Evolutionary conservation across 2,113 vertebrate genomes (phyloP).

Genomic region (Heterotilapia buettikoferi): DNA sequence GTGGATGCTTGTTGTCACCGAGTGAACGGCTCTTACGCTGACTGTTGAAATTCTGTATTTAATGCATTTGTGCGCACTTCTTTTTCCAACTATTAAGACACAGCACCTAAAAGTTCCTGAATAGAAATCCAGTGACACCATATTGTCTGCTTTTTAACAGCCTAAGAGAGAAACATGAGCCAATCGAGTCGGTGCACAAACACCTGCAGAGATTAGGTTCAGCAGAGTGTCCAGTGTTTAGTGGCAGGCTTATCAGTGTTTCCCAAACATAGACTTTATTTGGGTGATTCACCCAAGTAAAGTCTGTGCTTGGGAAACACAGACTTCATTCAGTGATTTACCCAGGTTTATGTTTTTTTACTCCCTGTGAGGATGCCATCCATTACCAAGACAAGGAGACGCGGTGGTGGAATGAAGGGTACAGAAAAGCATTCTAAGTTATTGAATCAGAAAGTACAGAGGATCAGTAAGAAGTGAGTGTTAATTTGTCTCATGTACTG

Average conservation of each 20-base stretch:
- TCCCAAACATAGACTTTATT: neutral
- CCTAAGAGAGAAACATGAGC: neutral
- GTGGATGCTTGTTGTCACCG: neutral
- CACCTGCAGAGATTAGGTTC: neutral
- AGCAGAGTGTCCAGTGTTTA: neutral
- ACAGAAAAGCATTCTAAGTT: neutral
- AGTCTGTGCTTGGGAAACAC: neutral
- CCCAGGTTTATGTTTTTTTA: neutral
- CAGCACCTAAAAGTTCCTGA: neutral
- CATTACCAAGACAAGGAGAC: neutral
- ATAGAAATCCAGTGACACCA: neutral
- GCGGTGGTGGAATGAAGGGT: neutral
- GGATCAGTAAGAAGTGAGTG: neutral
- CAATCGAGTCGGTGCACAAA: neutral
- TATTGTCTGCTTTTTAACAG: neutral
- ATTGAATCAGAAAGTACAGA: neutral
- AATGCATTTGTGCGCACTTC: neutral
- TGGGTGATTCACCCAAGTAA: neutral
- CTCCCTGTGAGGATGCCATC: neutral
- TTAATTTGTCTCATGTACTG: neutral
- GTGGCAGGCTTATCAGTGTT: neutral
- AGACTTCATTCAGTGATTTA: neutral
- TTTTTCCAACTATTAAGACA: neutral
- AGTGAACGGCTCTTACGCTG: rapidly evolving
- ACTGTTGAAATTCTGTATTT: neutral